Conservation (phyloP, 2,888 invertebrate genomes). For the Apamea monoglypha region DNA sequence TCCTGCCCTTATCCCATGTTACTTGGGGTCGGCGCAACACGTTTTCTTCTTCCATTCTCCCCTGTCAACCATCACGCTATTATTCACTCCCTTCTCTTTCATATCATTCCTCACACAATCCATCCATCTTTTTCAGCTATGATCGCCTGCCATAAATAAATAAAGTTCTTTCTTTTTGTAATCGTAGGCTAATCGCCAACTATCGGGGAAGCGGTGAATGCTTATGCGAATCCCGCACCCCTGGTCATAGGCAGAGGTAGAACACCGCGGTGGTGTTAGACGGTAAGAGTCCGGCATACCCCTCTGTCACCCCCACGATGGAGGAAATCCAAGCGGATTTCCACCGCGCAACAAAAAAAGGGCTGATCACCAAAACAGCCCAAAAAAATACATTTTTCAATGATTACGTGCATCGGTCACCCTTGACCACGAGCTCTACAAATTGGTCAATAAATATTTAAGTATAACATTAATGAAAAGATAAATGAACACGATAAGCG, state of each 20-base stretch:
- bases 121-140: neutral
- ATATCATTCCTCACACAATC: neutral
- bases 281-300: too few species aligned
- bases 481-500: conserved; percentile 29
- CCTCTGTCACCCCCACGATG: too few species aligned
- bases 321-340: too few species aligned
- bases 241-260: too few species aligned
- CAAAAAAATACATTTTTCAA: neutral
- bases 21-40: neutral
- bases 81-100: neutral
- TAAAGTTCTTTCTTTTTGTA: neutral
- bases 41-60: neutral
- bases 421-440: conserved; percentile 1
- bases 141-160: neutral
- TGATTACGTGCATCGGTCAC: neutral
- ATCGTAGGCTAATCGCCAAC: neutral
- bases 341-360: too few species aligned
- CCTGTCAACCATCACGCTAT: neutral
- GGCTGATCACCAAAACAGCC: too few species aligned
- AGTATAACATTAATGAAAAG: conserved; percentile 3
- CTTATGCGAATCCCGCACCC: too few species aligned
- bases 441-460: conserved; percentile 2
- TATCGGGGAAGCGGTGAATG: too few species aligned
- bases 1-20: neutral
- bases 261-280: too few species aligned